These are phyloP conservation scores for Helarctos malayanus DNA, from an alignment of 2,797 vertebrate genomes.

Conservation along the genomic window DNA sequence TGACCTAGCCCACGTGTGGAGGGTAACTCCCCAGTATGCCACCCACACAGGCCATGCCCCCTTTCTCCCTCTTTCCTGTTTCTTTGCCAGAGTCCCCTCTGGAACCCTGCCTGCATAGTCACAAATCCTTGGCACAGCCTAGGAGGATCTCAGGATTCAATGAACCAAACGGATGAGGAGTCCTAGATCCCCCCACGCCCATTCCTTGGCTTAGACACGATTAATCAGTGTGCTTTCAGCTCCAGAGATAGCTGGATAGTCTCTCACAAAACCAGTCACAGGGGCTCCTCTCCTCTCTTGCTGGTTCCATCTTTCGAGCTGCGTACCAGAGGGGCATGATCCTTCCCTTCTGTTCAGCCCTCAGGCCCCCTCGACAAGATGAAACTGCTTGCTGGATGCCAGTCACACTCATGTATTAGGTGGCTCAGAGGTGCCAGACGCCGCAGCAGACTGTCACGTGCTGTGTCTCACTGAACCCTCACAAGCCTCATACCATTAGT, in stretches of 20 bases:
- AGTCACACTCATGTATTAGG: neutral
- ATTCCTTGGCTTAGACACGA: neutral
- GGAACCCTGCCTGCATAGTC: neutral
- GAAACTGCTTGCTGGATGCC: neutral
- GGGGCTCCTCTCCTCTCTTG: neutral
- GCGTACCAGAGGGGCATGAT: neutral
- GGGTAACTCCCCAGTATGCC: neutral
- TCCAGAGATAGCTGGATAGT: neutral
- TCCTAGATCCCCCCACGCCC: neutral
- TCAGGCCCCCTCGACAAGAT: neutral
- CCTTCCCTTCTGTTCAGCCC: neutral
- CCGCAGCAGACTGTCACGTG: neutral
- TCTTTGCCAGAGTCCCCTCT: neutral
- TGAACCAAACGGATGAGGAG: neutral
- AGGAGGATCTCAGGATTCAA: neutral
- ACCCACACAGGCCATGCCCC: neutral
- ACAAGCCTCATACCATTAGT: neutral
- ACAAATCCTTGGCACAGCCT: neutral
- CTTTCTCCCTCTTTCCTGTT: neutral
- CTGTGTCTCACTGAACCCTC: neutral
- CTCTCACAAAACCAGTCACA: neutral
- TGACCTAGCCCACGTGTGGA: neutral
- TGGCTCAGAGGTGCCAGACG: neutral
- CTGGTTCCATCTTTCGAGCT: conserved; percentile 17
- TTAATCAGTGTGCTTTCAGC: conserved; percentile 6